Conservation (phyloP, 2,888 invertebrate species). For the Andrena camellia region DNA sequence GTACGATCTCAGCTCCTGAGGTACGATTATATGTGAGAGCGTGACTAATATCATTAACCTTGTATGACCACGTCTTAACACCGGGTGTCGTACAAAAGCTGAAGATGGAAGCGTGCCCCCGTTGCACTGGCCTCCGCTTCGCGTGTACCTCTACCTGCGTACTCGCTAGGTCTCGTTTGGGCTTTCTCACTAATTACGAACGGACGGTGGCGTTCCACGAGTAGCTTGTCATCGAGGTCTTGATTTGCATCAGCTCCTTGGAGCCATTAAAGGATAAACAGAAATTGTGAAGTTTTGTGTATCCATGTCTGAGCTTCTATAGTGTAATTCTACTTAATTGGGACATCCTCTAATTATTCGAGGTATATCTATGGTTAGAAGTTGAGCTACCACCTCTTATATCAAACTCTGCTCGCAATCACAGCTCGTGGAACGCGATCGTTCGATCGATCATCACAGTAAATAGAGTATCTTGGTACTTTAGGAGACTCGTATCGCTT, state of each 20-base stretch:
- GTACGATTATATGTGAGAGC: constrained; percentile 79
- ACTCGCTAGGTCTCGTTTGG: constrained; percentile 36
- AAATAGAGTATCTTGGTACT: constrained; percentile 64
- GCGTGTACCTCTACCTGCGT: constrained; percentile 64
- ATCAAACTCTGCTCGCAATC: neutral
- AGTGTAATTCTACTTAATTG: too few relatives aligned
- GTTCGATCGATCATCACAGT: constrained; percentile 48
- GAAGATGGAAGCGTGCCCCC: constrained; percentile 34
- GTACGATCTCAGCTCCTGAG: constrained; percentile 85
- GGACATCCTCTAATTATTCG: too few relatives aligned
- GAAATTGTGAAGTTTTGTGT: too few relatives aligned
- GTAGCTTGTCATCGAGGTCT: neutral
- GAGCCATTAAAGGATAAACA: too few relatives aligned
- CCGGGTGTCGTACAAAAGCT: constrained; percentile 18
- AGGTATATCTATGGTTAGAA: too few relatives aligned
- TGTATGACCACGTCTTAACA: constrained; percentile 59
- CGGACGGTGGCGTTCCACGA: constrained; percentile 33
- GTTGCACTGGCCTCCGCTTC: constrained; percentile 70
- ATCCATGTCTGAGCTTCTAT: too few relatives aligned
- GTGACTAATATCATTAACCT: constrained; percentile 75
- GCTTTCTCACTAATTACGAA: constrained; percentile 38
- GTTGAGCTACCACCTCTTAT: neutral
- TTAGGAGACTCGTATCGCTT: constrained; percentile 71
- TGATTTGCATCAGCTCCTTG: too few relatives aligned
- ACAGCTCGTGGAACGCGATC: constrained; percentile 35